Base-by-base conservation (phyloP, 2,113 vertebrate genomes). In the Thermophis baileyi region DNA sequence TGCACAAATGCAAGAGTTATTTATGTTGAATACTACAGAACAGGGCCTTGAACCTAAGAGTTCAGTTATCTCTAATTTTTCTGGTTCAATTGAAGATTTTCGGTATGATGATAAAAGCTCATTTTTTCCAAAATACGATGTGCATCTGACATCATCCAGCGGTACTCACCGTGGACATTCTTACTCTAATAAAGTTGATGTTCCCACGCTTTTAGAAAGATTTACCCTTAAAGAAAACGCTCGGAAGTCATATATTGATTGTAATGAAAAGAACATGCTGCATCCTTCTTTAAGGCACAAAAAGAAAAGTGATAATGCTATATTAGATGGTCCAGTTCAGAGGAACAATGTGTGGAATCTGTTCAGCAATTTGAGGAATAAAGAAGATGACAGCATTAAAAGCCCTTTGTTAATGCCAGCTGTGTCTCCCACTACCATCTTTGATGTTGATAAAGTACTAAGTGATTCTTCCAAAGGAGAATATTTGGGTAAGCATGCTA, bases 181-280 rank as follows among this genome's bases (percentile, higher is more conserved):
- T 46, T 89, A 81, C 86, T 92, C 90, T 93, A 97, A 95, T 90
- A 85, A 96, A 1, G 97, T 98, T 87, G 98, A 98, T 63, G 97
- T 97, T 7, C 98, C 98, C 49, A 96, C 93, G 4, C 97, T 98
- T 93, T 94, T 98, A 0, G 97, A 98, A 90, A 98, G 96, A 94
- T 97, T 98, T 93, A 97, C 93, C 10, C 95, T 98, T 92, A 96
- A 96, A 60, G 98, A 98, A 54, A 95, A 92, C 44, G 35, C 93
- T 9, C 40, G 92, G 20, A 95, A 91, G 6, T 20, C 88, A 91
- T 24, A 95, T 0, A 27, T 0, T 50, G 92, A 92, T 90, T 35
- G 12, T 49, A 96, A 96, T 74, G 89, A 93, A 87, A 96, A 87
- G 35, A 35, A 90, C 74, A 87, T 50, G 0, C 22, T 95, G 2